A percentile compares a stretch with the other conserved stretches of the same genome.
These are phyloP conservation scores for Cheirogaleus major DNA, from an alignment of 2,797 vertebrate genomes.

Conservation along the genomic window DNA sequence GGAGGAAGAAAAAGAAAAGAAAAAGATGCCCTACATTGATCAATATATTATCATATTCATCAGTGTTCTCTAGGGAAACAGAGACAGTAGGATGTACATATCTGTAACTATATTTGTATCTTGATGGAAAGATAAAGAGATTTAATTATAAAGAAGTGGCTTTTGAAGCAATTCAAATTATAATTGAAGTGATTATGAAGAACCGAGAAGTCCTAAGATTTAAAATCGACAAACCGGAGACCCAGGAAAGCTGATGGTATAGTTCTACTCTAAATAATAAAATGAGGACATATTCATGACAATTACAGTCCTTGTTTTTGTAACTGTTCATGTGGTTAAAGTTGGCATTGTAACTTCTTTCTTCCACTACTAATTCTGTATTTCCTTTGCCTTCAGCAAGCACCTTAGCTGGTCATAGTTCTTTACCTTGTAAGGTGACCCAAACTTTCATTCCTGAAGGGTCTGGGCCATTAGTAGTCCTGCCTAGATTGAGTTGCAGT, in stretches of 20 bases:
- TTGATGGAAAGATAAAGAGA: not conserved
- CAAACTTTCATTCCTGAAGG: not conserved
- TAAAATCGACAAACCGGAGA: not conserved
- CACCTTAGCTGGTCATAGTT: not conserved
- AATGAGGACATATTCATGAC: not conserved
- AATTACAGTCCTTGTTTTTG: not conserved
- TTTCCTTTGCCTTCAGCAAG: not conserved
- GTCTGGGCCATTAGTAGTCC: not conserved
- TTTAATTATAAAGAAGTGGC: not conserved
- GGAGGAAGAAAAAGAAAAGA: not conserved
- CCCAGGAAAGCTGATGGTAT: not conserved
- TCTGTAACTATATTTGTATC: not conserved
- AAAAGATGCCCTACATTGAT: not conserved
- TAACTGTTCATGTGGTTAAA: not conserved
- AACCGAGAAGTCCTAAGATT: not conserved
- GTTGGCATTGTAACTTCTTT: not conserved
- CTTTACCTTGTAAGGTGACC: not conserved
- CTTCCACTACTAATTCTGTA: not conserved
- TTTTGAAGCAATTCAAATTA: not conserved
- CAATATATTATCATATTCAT: not conserved
- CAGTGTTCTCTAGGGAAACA: not conserved
- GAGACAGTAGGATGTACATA: not conserved
- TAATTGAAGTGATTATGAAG: not conserved
- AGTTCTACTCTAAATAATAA: not conserved
- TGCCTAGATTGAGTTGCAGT: not conserved